Base-by-base conservation (phyloP, 1,140 invertebrate species). In the Phocides pigmalion region DNA sequence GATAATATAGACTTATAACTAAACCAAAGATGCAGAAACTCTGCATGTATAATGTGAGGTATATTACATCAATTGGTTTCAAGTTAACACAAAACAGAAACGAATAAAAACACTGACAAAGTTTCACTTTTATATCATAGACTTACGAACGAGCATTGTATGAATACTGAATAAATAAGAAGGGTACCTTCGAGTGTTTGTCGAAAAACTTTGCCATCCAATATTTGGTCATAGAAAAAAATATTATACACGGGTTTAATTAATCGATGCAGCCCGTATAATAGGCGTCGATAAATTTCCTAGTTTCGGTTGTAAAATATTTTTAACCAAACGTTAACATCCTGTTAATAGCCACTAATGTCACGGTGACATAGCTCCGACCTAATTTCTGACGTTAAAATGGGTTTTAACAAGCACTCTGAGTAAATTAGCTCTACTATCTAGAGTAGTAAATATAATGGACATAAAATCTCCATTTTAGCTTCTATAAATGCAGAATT, bases 311-410 rank as follows among this genome's bases (percentile, higher is more conserved):
- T 64, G 69, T 47, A 61, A 59, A 69, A 80, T 82, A 82, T 84
- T 76, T 81, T 74, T 71, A 76, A 70, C 69, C 44, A 50, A 68
- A 70, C 76, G 70, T 78, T 82, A 78, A 85, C 80, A 77, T 64
- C 64, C 50, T 73, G 80, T 79, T 87, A 87, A 87, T 86, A 82
- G 83, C 66, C 66, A 64, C 70, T 81, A 83, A 82, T 78, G 75
- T 72, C 62, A 68, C 62, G 54, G 62, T 65, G 69, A 64, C 70
- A 70, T 59, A 70, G 70, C 67, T 64, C 46, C 71, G 72, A 74
- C 75, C 80, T 41, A 77, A 70, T 84, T 82, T 66, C 32, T 64
- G 50, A 56, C 66, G 79, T 72, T 74, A 68, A 75, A 71, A 61
- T 64, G 14, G 41, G 6, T 39, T 61, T 49, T 49, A 49, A 61